A percentile compares a stretch with the other conserved stretches of the same genome.
These are phyloP conservation scores for Tamandua tetradactyla DNA, from an alignment of 2,797 vertebrate species.

Conservation along the genomic window DNA sequence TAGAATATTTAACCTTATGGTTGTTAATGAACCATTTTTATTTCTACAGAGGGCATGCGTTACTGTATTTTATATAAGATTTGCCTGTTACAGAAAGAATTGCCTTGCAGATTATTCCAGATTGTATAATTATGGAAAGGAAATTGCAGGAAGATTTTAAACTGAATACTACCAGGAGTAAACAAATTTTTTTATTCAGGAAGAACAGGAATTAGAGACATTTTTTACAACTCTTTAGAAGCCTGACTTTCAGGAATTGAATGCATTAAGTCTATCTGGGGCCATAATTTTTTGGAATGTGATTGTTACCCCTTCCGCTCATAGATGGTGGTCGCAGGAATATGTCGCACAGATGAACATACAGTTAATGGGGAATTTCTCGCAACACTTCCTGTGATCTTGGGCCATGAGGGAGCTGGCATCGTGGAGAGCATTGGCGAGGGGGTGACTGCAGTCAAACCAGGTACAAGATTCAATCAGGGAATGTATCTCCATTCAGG, in stretches of 20 bases:
- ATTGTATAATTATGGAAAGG: too few species aligned
- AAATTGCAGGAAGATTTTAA: too few species aligned
- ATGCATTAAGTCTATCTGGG: not conserved
- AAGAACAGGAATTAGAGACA: not conserved
- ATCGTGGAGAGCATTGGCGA: slow-evolving; percentile 68
- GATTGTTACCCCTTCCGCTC: not conserved
- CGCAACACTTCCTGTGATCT: too few species aligned
- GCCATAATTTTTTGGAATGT: not conserved
- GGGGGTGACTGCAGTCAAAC: slow-evolving; percentile 65
- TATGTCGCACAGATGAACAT: too few species aligned
- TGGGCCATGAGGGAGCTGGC: not conserved
- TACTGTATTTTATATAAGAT: too few species aligned
- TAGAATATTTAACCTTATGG: not conserved
- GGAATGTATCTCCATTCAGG: not conserved
- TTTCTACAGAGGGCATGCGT: too few species aligned
- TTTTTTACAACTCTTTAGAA: not conserved
- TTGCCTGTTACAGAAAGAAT: not conserved
- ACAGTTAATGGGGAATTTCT: too few species aligned
- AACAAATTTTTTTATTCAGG: too few species aligned
- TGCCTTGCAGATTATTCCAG: too few species aligned
- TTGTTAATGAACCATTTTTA: not conserved
- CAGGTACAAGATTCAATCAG: slow-evolving; percentile 8
- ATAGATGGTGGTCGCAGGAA: too few species aligned
- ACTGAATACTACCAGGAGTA: too few species aligned
- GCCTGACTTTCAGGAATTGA: not conserved